A percentile compares a stretch with the other conserved stretches of the same genome.
phyloP scores from a whole-genome alignment of 2,797 vertebrate genomes.

The Pseudomugil tenellus region DNA sequence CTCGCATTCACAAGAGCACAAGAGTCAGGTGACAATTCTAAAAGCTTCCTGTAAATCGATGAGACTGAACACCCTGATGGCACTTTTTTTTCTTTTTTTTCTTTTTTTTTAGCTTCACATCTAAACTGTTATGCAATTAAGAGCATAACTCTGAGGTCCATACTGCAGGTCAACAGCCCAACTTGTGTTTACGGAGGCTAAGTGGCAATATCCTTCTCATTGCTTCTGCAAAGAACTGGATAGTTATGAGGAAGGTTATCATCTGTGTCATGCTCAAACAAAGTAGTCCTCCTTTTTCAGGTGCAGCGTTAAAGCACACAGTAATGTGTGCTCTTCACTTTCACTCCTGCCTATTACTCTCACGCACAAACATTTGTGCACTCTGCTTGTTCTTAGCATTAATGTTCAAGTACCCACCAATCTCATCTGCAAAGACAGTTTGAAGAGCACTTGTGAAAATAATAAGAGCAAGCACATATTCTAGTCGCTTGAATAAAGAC shows the following conservation, averaged over 20 bases:
- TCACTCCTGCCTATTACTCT: not conserved
- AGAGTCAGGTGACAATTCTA: conserved; percentile 53
- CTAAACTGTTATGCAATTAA: conserved; percentile 45
- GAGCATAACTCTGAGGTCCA: conserved; percentile 56
- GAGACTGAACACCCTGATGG: conserved; percentile 50
- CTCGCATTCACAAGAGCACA: too few species aligned
- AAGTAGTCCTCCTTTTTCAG: conserved; percentile 41
- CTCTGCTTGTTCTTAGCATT: conserved; percentile 9
- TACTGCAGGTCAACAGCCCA: conserved; percentile 67
- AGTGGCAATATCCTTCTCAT: conserved; percentile 72
- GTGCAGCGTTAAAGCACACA: conserved; percentile 26
- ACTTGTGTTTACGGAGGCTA: conserved; percentile 77
- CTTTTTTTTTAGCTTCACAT: conserved; percentile 30
- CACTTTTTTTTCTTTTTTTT: not conserved
- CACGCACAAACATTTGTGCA: not conserved
- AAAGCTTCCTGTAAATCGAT: conserved; percentile 72
- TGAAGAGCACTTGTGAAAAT: conserved; percentile 47
- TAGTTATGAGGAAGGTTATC: conserved; percentile 70
- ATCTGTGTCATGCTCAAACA: conserved; percentile 69
- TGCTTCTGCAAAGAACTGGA: conserved; percentile 57
- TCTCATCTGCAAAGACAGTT: conserved; percentile 37
- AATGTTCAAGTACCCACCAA: conserved; percentile 16
- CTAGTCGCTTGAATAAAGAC: conserved; percentile 50
- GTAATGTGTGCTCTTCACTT: conserved; percentile 33
- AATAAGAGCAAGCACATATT: conserved; percentile 56